A percentile compares a stretch with the other conserved stretches of the same genome.
Conservation (phyloP, 2,797 vertebrate species). For the Mormyrops attenuatus region DNA sequence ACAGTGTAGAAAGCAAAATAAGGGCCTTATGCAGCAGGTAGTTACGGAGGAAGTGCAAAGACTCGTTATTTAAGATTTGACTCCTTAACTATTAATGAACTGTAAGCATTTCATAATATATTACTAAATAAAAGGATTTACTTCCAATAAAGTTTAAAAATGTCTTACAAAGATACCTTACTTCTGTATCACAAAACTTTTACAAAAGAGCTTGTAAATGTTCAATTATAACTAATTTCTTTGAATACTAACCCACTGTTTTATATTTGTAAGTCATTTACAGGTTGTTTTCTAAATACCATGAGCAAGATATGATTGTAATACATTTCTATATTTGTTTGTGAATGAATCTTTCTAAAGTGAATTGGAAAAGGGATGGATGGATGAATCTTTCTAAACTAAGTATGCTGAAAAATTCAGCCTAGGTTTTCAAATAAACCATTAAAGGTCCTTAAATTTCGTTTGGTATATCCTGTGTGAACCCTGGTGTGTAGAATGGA, state of each 20-base stretch:
- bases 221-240: background rate
- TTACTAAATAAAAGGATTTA: background rate
- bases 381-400: background rate
- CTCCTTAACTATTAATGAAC: background rate
- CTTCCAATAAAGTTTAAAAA: background rate
- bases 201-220: background rate
- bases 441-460: constrained; percentile 3
- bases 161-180: background rate
- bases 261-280: background rate
- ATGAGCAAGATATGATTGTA: background rate
- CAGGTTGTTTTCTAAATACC: background rate
- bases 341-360: background rate
- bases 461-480: background rate
- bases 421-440: background rate
- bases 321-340: background rate
- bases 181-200: background rate
- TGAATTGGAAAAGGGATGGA: no score
- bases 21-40: background rate
- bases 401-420: background rate
- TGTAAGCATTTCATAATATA: background rate
- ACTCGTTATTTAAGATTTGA: background rate
- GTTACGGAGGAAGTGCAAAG: background rate
- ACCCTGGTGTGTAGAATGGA: background rate
- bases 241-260: background rate
- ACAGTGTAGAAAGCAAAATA: background rate